These are phyloP conservation scores for Papilio helenus DNA, from an alignment of 1,140 invertebrate species.

Conservation along the genomic window DNA sequence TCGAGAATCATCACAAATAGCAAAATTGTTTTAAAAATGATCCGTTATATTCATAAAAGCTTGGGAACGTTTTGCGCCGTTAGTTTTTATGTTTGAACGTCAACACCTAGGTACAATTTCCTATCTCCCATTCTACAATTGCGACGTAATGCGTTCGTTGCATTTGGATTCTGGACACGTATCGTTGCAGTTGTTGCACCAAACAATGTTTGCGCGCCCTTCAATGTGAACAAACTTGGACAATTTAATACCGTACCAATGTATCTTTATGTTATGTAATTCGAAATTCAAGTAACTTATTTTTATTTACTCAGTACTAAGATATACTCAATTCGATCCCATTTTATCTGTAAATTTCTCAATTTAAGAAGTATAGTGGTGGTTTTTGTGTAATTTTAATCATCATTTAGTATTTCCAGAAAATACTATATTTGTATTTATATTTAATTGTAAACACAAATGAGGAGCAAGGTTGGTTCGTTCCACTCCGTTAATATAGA, in stretches of 20 bases:
- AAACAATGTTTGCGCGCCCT: conserved; percentile 27
- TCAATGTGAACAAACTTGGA: conserved; percentile 29
- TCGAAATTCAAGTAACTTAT: neutral
- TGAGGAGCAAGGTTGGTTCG: conserved; percentile 72
- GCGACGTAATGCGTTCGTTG: neutral
- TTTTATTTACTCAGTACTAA: neutral
- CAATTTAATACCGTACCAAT: neutral
- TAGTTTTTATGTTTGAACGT: conserved; percentile 29
- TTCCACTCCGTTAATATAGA: conserved; percentile 73
- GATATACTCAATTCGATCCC: no score
- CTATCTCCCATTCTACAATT: conserved; percentile 21
- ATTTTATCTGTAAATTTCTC: no score
- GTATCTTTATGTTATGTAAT: conserved; percentile 3
- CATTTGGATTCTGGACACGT: conserved; percentile 32
- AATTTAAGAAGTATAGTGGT: no score
- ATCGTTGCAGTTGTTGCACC: conserved; percentile 8
- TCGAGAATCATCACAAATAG: neutral
- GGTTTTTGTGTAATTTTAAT: no score
- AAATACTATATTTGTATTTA: conserved; percentile 42
- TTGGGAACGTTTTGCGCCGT: conserved; percentile 13
- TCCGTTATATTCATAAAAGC: conserved; percentile 1
- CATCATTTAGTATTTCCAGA: no score
- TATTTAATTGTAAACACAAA: conserved; percentile 70
- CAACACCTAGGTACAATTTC: conserved; percentile 24
- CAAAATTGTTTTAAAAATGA: conserved; percentile 8